Evolutionary conservation across 2,797 vertebrate species (phyloP).

Genomic region (Semaprochilodus insignis): DNA sequence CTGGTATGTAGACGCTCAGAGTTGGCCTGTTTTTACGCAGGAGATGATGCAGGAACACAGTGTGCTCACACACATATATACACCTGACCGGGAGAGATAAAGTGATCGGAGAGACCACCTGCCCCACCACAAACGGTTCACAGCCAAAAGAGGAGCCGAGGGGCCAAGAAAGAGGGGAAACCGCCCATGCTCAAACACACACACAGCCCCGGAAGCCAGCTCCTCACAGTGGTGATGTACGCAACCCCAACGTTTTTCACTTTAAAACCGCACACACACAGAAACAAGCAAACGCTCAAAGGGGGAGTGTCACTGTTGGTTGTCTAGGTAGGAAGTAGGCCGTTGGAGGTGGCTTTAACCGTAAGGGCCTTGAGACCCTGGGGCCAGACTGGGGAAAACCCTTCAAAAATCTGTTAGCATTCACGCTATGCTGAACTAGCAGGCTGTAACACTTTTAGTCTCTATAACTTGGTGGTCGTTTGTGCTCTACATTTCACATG

Average conservation of each 20-base stretch:
- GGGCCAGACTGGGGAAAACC: slow-evolving; percentile 43
- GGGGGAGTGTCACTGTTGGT: slow-evolving; percentile 48
- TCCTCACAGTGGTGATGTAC: slow-evolving; percentile 55
- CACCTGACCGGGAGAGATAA: slow-evolving; percentile 80
- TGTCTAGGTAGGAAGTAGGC: slow-evolving; percentile 64
- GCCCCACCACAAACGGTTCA: slow-evolving; percentile 82
- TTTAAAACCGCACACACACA: slow-evolving; percentile 53
- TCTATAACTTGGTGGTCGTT: too few species aligned
- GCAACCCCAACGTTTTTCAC: slow-evolving; percentile 57
- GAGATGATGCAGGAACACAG: slow-evolving; percentile 51
- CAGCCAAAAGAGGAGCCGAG: slow-evolving; percentile 73
- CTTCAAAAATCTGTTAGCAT: slow-evolving; percentile 25
- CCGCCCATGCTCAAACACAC: slow-evolving; percentile 30
- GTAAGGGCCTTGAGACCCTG: slow-evolving; percentile 52
- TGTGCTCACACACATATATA: slow-evolving; percentile 40
- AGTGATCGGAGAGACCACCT: slow-evolving; percentile 62
- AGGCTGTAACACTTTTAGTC: too few species aligned
- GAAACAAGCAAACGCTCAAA: slow-evolving; percentile 43
- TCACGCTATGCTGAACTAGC: background rate
- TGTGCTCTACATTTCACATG: too few species aligned
- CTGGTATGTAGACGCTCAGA: slow-evolving; percentile 31
- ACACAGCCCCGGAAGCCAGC: slow-evolving; percentile 57
- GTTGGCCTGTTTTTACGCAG: slow-evolving; percentile 45
- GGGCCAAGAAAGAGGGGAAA: slow-evolving; percentile 52
- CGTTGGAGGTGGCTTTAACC: slow-evolving; percentile 66